Conservation (phyloP, 2,797 vertebrate species). For the Geotria australis region DNA sequence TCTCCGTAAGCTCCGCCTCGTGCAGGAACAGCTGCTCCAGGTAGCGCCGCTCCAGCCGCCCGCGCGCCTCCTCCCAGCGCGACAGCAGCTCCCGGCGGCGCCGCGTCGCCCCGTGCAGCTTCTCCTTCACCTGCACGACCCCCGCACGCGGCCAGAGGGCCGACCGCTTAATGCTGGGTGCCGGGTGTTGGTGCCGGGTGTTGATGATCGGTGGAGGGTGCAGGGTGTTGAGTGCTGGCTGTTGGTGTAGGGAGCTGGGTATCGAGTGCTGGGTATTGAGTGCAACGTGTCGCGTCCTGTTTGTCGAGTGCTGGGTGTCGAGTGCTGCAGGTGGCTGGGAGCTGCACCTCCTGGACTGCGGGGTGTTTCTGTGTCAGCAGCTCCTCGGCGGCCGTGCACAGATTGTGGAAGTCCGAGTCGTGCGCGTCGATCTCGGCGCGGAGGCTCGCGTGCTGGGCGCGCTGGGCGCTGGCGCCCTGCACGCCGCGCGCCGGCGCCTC, state of each 20-base stretch:
- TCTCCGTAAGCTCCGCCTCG: conserved; percentile 22
- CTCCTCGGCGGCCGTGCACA: conserved; percentile 18
- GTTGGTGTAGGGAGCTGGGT: no score
- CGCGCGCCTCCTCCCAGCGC: conserved; percentile 27
- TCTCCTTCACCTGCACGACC: conserved; percentile 19
- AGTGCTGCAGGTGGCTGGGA: neutral
- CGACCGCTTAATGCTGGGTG: no score
- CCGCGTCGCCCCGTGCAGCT: conserved; percentile 15
- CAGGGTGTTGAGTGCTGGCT: no score
- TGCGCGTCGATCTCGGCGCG: conserved; percentile 28
- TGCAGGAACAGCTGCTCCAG: conserved; percentile 40
- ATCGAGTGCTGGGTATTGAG: no score
- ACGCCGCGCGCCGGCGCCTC: conserved; percentile 28
- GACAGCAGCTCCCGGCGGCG: conserved; percentile 16
- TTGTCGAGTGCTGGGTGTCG: no score
- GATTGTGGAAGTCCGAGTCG: conserved; percentile 16
- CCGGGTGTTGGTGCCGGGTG: no score
- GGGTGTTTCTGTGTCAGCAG: conserved; percentile 11
- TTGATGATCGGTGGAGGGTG: no score
- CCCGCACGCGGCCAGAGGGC: no score
- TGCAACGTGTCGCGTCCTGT: no score
- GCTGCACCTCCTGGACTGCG: conserved; percentile 17
- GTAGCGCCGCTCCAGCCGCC: conserved; percentile 19
- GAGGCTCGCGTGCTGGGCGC: conserved; percentile 29
- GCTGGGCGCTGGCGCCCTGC: conserved; percentile 16